A percentile compares a stretch with the other conserved stretches of the same genome.
Conservation (phyloP, 1,140 invertebrate genomes). For the Cryptotermes secundus region DNA sequence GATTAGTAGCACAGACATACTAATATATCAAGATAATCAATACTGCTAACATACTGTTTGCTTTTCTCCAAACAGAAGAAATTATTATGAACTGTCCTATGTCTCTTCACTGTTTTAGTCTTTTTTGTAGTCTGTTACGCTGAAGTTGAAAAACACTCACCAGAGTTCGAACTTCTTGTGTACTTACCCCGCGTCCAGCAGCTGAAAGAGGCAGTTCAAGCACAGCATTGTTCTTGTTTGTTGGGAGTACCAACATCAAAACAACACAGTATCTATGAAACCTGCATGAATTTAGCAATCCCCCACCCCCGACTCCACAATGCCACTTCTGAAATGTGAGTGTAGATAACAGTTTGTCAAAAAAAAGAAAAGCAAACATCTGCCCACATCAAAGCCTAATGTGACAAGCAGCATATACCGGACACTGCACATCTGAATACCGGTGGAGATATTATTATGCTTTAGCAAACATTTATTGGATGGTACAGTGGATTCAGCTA, state of each 20-base stretch:
- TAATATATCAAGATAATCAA: not conserved
- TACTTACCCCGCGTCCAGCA: not conserved
- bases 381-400: no score
- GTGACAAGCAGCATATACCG: no score
- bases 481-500: no score
- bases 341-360: no score
- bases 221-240: slow-evolving; percentile 19
- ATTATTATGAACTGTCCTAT: not conserved
- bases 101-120: not conserved
- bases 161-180: not conserved
- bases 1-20: slow-evolving; percentile 12
- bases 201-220: not conserved
- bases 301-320: not conserved
- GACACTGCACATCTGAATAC: no score
- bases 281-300: no score
- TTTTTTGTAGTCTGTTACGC: not conserved
- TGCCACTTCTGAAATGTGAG: not conserved
- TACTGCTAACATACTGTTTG: slow-evolving; percentile 1
- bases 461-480: no score
- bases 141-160: not conserved
- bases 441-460: no score
- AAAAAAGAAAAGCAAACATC: no score
- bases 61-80: not conserved
- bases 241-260: not conserved
- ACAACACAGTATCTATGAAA: not conserved